Evolutionary conservation across 2,888 invertebrate species (phyloP).

Genomic region (Neelides folsomi): DNA sequence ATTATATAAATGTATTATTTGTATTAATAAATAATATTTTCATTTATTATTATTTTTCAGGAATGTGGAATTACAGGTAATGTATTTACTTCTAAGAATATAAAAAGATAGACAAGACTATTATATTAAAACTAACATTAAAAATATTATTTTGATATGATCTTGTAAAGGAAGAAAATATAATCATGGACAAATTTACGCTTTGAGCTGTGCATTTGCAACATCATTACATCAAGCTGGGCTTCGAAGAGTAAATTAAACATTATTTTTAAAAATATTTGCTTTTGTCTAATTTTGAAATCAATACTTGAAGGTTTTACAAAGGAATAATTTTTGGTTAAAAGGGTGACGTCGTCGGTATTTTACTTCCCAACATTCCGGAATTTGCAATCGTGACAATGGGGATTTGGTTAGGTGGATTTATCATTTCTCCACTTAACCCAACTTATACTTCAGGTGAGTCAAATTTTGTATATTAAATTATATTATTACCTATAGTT

Average conservation of each 20-base stretch:
- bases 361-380: constrained; percentile 33
- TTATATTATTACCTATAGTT: too few species aligned
- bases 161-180: constrained; percentile 12
- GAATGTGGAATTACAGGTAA: constrained; percentile 12
- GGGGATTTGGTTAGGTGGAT: constrained; percentile 26
- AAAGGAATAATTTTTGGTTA: not conserved
- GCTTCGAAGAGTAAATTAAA: not conserved
- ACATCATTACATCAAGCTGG: constrained; percentile 21
- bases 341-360: constrained; percentile 26
- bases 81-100: too few species aligned
- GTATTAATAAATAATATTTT: not conserved
- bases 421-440: constrained; percentile 9
- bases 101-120: too few species aligned
- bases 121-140: too few species aligned
- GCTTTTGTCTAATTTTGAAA: not conserved
- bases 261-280: too few species aligned
- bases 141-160: too few species aligned
- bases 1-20: not conserved
- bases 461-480: too few species aligned
- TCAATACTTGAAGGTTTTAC: not conserved
- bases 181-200: constrained; percentile 17
- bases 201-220: constrained; percentile 15
- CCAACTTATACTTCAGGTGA: constrained; percentile 7
- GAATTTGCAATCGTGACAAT: constrained; percentile 31
- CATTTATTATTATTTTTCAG: constrained; percentile 6